Conservation (phyloP, 2,888 invertebrate species). For the Sphecodes monilicornis region DNA sequence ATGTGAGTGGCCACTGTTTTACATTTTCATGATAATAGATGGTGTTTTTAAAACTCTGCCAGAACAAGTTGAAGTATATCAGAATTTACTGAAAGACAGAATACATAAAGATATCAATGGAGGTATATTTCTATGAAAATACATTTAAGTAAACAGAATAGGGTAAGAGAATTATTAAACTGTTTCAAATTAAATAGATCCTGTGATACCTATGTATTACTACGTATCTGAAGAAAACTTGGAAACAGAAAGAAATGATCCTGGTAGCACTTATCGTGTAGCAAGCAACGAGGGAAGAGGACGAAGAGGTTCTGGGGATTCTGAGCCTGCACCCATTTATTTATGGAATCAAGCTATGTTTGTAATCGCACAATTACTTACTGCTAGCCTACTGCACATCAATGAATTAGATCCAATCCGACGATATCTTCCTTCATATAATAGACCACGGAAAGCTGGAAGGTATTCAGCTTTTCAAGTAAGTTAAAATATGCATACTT, state of each 20-base stretch:
- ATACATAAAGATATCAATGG: conserved; percentile 93
- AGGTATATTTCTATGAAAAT: conserved; percentile 85
- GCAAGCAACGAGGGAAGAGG: conserved; percentile 87
- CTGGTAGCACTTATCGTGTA: conserved; percentile 88
- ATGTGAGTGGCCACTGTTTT: conserved; percentile 99
- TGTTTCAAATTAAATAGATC: conserved; percentile 87
- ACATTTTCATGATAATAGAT: conserved; percentile 97
- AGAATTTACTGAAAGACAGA: conserved; percentile 92
- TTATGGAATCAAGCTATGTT: conserved; percentile 98
- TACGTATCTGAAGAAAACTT: conserved; percentile 91
- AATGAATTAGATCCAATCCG: conserved; percentile 98
- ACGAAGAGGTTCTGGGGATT: conserved; percentile 77
- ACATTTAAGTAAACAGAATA: conserved; percentile 1
- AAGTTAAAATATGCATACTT: conserved; percentile 61
- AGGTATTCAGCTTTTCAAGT: conserved; percentile 99
- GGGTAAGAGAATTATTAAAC: conserved; percentile 11
- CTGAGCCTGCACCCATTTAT: conserved; percentile 73
- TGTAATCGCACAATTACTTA: conserved; percentile 96
- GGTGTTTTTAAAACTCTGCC: conserved; percentile 95
- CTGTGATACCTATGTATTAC: conserved; percentile 97
- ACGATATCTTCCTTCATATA: conserved; percentile 97
- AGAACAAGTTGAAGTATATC: conserved; percentile 97
- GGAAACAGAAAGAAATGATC: conserved; percentile 89
- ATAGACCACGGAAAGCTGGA: conserved; percentile 95
- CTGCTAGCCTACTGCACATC: conserved; percentile 94